Conservation (phyloP, 2,888 invertebrate genomes). For the Mythimna loreyi region DNA sequence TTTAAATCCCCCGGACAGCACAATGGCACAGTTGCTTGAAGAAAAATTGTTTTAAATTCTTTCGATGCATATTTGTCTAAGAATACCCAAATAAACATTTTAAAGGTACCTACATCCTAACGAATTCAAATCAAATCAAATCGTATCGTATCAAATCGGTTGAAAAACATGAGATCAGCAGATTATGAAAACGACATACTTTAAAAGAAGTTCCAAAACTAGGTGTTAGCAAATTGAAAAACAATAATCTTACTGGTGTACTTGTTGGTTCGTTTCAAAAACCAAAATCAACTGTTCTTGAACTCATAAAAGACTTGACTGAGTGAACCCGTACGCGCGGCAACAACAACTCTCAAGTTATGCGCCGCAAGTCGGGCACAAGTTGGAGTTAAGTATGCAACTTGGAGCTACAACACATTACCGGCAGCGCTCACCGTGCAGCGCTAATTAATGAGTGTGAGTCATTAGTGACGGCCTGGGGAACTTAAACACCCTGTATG, state of each 20-base stretch:
- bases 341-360: slow-evolving; percentile 5
- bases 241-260: too few species aligned
- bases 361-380: slow-evolving; percentile 14
- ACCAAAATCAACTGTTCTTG: not conserved
- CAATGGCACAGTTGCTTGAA: too few species aligned
- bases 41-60: not conserved
- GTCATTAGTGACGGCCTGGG: slow-evolving; percentile 28
- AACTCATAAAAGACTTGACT: not conserved
- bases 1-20: not conserved
- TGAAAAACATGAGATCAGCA: too few species aligned
- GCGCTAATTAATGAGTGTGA: slow-evolving; percentile 33
- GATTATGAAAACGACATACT: not conserved
- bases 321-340: not conserved
- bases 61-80: not conserved
- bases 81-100: not conserved
- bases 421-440: slow-evolving; percentile 31
- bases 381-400: slow-evolving; percentile 36
- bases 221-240: not conserved
- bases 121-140: too few species aligned
- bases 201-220: not conserved
- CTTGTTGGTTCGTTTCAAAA: not conserved
- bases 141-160: too few species aligned
- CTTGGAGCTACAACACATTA: slow-evolving; percentile 35
- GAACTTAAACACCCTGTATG: slow-evolving; percentile 8
- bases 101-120: not conserved